Conservation (phyloP, 2,113 vertebrate genomes). For the Strix uralensis region DNA sequence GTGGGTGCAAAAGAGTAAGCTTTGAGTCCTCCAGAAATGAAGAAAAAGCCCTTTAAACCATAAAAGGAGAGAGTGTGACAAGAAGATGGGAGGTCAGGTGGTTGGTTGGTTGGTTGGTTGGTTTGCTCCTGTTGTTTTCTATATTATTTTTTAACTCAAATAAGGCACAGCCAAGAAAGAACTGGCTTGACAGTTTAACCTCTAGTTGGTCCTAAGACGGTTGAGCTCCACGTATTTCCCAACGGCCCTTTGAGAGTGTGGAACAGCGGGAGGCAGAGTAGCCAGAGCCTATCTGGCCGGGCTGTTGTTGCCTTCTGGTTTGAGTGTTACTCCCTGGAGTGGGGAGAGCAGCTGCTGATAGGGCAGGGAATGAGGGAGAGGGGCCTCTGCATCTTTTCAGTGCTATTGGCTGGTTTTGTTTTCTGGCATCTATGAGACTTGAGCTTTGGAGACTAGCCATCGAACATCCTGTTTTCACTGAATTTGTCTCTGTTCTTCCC, state of each 20-base stretch:
- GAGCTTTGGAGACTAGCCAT: slow-evolving; percentile 21
- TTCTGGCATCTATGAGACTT: neutral
- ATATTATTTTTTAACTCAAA: neutral
- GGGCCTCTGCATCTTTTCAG: neutral
- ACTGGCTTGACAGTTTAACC: neutral
- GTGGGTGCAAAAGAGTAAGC: neutral
- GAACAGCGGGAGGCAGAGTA: neutral
- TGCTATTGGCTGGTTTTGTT: slow-evolving; percentile 44
- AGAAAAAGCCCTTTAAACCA: neutral
- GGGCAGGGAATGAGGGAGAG: neutral
- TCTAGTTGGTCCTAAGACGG: neutral
- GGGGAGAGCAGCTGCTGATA: neutral
- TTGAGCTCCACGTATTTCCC: neutral
- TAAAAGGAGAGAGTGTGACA: neutral
- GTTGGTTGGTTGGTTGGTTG: neutral
- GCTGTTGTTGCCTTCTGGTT: neutral
- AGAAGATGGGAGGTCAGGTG: neutral
- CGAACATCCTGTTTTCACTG: slow-evolving; percentile 49
- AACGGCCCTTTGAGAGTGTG: neutral
- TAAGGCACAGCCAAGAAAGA: neutral
- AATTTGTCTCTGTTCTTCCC: neutral
- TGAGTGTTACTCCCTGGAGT: neutral
- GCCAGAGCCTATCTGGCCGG: neutral
- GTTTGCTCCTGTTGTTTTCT: neutral
- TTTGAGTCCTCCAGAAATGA: neutral